Evolutionary conservation across 2,888 invertebrate species (phyloP), one percentile per base, ranked within the genome.

Genomic region (Cheilosia scutellata): DNA sequence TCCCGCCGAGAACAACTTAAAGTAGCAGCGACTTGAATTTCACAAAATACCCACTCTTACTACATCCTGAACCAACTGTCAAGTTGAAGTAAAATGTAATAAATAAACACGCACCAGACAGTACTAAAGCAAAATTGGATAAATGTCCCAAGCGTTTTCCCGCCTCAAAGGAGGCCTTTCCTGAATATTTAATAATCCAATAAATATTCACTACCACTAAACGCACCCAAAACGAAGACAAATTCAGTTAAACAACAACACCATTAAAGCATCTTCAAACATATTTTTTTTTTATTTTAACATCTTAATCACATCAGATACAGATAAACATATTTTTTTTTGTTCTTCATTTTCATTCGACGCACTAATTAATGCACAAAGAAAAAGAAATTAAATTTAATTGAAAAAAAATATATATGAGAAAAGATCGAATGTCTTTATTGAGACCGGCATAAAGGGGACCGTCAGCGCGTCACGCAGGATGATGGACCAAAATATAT

Each of bases 321-420:
- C 44, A 16, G 42, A 37, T 51, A 58, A 25, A 53, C 47, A 63
- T 57, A 42, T 20, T 79, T 20, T 37, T 37, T 31, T 37, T 37
- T 37, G 4, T 5, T 25, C 27, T 20, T 20, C 58, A 75, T 49
- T 63, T 68, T 42, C 55, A 49, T 58, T 82, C 55, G 16, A 37
- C 37, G 25, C 68, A 76, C 42, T 82, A 70, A 76, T 70, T 55
- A 74, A 74, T 66, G 65, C 63, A 31, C 9, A 37, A 47, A 62
- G 63, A 55, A 44, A 75, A 53, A 63, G 49, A 70, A 76, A 70
- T 75, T 62, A 70, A 82, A 63, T 57, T 57, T 63, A 68, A 82
- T 75, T 75, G 65, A 75, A 75, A 75, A 65, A 60, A 68, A 16
- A 47, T 20, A 47, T 55, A 7, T 55, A 33, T 25, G 31, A 42